Evolutionary conservation across 2,113 vertebrate genomes (phyloP), one percentile per base, ranked within the genome.

Genomic region (Pavo muticus): DNA sequence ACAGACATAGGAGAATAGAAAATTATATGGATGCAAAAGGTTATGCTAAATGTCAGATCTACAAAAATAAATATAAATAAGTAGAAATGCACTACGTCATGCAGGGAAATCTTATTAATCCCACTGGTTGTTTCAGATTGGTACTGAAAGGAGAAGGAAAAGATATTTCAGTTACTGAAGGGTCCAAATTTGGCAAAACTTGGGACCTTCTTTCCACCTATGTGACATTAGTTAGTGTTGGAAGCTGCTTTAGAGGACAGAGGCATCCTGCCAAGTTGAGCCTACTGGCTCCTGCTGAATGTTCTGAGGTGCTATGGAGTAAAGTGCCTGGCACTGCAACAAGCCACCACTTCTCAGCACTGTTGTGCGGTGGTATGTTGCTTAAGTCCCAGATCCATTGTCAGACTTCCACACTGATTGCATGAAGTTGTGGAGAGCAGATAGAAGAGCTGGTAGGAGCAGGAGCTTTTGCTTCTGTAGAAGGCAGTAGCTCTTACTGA

Each of bases 31-130:
- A 35, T 79, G 42, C 13, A 70, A 89, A 90, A 92, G 30, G 59
- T 91, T 87, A 61, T 67, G 29, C 14, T 83, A 85, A 85, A 93
- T 90, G 88, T 93, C 85, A 91, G 17, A 59, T 59, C 44, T 83
- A 61, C 59, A 48, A 88, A 93, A 91, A 82, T 79, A 87, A 91
- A 69, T 75, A 39, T 18, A 84, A 78, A 78, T 82, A 95, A 89
- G 72, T 87, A 37, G 65, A 84, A 79, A 40, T 1, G 4, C 67
- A 65, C 18, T 35, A 84, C 65, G 7, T 10, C 32, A 82, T 50
- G 6, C 70, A 65, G 42, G 16, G 56, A 94, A 89, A 78, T 79
- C 24, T 35, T 35, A 21, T 85, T 91, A 19, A 32, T n/a, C 56
- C 56, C 42, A 21, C 73, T 91, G 56, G 18, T 59, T 11, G 11